Conservation (phyloP, 2,888 invertebrate species). For the Antitype chi region DNA sequence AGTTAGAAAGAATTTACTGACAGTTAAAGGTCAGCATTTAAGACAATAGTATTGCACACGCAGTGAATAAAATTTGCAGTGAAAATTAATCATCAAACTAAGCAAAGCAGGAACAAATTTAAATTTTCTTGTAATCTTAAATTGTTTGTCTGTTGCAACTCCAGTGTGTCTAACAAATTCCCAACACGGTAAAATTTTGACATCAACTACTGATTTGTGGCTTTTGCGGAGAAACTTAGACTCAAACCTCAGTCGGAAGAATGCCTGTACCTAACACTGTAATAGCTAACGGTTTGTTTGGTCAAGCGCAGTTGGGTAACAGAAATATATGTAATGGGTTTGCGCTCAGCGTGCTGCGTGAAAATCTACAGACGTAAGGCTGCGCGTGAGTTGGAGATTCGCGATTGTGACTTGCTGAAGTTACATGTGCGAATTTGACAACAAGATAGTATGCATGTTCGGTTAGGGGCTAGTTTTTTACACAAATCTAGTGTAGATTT, state of each 20-base stretch:
- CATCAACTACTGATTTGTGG: constrained; percentile 18
- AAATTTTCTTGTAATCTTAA: neutral
- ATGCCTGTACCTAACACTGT: constrained; percentile 34
- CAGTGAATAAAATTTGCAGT: neutral
- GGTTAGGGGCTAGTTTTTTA: too few relatives aligned
- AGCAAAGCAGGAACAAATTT: too few relatives aligned
- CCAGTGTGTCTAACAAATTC: constrained; percentile 13
- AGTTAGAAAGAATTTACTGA: neutral
- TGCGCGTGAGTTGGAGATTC: constrained; percentile 19
- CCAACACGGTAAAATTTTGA: constrained; percentile 14
- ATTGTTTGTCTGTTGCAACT: neutral
- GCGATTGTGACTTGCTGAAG: constrained; percentile 35
- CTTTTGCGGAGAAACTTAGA: constrained; percentile 19
- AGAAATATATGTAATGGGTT: constrained; percentile 43
- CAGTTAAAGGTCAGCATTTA: neutral
- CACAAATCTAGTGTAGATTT: too few relatives aligned
- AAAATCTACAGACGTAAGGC: constrained; percentile 2
- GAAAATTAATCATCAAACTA: neutral
- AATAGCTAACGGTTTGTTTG: constrained; percentile 50
- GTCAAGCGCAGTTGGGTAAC: constrained; percentile 43
- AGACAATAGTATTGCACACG: neutral
- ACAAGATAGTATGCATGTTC: neutral
- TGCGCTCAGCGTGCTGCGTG: constrained; percentile 30
- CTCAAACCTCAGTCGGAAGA: constrained; percentile 21
- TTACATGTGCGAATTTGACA: neutral